Base-by-base conservation (phyloP, 2,113 vertebrate species). In the Pogona vitticeps region DNA sequence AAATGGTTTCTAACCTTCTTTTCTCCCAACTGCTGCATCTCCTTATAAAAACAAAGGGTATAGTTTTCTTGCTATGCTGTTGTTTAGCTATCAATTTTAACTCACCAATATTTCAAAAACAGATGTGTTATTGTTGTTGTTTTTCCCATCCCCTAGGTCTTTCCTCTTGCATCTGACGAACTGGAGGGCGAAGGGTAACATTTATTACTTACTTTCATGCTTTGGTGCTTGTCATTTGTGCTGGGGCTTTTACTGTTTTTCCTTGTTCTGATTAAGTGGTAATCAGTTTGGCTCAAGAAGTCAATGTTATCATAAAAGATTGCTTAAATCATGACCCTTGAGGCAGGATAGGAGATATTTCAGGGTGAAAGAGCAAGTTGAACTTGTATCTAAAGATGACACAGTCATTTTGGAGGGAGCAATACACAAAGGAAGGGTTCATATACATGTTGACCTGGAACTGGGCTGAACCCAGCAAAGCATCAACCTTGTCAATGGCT, bases 101-200 rank as follows among this genome's bases (percentile, higher is more conserved):
- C 72, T 80, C 61, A 85, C 26, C 21, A 1, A 0, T 28, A 1
- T 46, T 18, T 72, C 65, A 23, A 93, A 92, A 76, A 75, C 40
- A 71, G 1, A 63, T 18, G 93, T 1, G 36, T 20, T 68, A 85
- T 92, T 90, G 38, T 81, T 17, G 31, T 80, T 80, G 13, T 63
- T 52, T 70, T 40, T 7, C 2, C 85, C 90, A 15, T 65, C 52
- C 89, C 91, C 97, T 96, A 96, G 97, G 96, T 97, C 72, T 96
- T 97, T 82, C 93, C 98, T 73, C 97, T 98, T 91, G 38, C 97
- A 38, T 73, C 97, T 67, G 98, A 99, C 83, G 98, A 99, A 17
- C 89, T 97, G 91, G 99, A 99, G 89, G 96, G 96, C 42, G 99
- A 99, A 92, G 97, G 97, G 99, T 99, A 96, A 96, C 97, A 90